Conservation (phyloP, 2,113 vertebrate genomes). For the Henicopernis longicauda region DNA sequence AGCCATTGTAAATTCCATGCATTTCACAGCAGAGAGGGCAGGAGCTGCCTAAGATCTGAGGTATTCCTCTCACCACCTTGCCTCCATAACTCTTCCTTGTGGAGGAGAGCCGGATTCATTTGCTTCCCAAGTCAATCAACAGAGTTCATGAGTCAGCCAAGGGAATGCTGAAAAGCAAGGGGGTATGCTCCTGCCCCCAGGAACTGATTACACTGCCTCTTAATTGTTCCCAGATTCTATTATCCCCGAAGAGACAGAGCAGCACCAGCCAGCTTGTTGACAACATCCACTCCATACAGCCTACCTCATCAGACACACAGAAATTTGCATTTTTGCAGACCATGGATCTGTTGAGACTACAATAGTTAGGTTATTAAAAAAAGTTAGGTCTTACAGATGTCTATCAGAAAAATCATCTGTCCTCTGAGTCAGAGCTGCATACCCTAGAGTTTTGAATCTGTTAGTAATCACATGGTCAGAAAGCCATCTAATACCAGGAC, state of each 20-base stretch:
- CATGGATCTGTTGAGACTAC: background rate
- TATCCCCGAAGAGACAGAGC: conserved; percentile 14
- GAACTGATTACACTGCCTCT: conserved; percentile 46
- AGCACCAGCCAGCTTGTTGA: conserved; percentile 51
- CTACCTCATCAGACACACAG: background rate
- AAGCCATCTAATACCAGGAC: background rate
- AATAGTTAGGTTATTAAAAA: background rate
- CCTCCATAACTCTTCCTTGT: conserved; percentile 49
- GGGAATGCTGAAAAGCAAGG: conserved; percentile 61
- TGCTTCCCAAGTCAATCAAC: conserved; percentile 62
- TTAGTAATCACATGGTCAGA: background rate
- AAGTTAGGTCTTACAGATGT: background rate
- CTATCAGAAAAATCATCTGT: background rate
- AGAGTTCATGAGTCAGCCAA: conserved; percentile 63
- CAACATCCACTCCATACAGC: conserved; percentile 19
- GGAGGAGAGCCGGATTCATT: conserved; percentile 48
- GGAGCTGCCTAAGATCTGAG: conserved; percentile 29
- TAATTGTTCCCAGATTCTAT: conserved; percentile 67
- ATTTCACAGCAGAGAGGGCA: conserved; percentile 31
- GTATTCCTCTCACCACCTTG: conserved; percentile 56
- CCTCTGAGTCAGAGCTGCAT: background rate
- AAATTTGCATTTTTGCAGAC: conserved; percentile 41
- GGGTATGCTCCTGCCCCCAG: conserved; percentile 41
- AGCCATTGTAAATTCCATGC: conserved; percentile 42
- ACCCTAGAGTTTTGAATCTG: background rate